phyloP scores from a whole-genome alignment of 2,888 invertebrate genomes.

The Drosophila anomelani region DNA sequence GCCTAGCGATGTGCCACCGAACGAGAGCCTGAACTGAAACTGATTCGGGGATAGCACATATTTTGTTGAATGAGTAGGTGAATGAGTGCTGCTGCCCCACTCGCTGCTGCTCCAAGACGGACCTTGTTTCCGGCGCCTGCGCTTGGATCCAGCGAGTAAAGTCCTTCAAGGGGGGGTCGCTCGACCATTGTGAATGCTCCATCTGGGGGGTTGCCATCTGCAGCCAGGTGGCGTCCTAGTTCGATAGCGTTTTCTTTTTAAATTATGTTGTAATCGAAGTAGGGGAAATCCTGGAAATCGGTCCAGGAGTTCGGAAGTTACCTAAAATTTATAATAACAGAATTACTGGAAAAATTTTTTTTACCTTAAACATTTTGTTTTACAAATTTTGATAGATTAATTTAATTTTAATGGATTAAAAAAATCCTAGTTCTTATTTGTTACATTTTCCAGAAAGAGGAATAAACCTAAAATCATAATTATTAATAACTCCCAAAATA shows the following conservation, averaged over 20 bases:
- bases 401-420: not conserved
- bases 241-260: slow-evolving; percentile 7
- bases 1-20: slow-evolving; percentile 74
- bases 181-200: slow-evolving; percentile 51
- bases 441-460: too few relatives aligned
- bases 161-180: not conserved
- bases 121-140: slow-evolving; percentile 54
- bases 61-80: slow-evolving; percentile 76
- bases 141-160: slow-evolving; percentile 53
- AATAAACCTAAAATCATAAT: not conserved
- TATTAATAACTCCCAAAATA: not conserved
- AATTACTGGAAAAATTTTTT: not conserved
- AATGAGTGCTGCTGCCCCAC: slow-evolving; percentile 61
- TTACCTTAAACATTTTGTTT: not conserved
- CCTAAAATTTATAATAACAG: not conserved
- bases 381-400: too few relatives aligned
- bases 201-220: not conserved
- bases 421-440: too few relatives aligned
- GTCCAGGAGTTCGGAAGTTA: not conserved
- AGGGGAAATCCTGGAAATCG: not conserved
- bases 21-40: slow-evolving; percentile 74
- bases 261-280: not conserved
- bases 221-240: slow-evolving; percentile 3
- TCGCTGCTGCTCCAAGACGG: slow-evolving; percentile 55
- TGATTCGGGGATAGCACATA: slow-evolving; percentile 57